Evolutionary conservation across 2,888 invertebrate genomes (phyloP), one percentile per base, ranked within the genome.

Genomic region (Sphecodes monilicornis): DNA sequence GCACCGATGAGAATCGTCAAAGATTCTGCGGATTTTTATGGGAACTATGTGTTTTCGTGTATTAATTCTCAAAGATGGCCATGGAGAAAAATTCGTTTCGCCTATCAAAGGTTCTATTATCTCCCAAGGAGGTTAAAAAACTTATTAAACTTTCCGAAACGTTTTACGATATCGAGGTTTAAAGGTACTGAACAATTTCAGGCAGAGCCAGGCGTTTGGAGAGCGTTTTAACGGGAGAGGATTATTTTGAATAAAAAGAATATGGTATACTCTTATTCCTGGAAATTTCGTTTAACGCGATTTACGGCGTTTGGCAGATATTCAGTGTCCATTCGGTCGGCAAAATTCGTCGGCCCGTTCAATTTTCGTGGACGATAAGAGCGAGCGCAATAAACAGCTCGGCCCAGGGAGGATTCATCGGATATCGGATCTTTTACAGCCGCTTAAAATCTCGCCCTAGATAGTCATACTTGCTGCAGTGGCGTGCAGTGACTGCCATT

Each of bases 261-360:
- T 57, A 26, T 57, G 13, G 13, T 26, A 10, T 57, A 57, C 26
- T 4, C 26, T 13, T 57, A 13, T 57, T 57, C 57, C 13, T 13
- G 16, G 13, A n/a, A 57, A 26, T 57, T 57, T 57, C 57, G 57
- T 57, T 57, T 26, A 57, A 57, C 26, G 57, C 26, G 57, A 57
- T 57, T 68, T 68, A 68, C 36, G 36, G 68, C 32, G 68, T 68
- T 68, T 36, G 68, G 68, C 32, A 68, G 22, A 68, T n/a, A 68
- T 68, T 39, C 68, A 11, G 68, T 26, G 57, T 57, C 26, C 57
- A 26, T 57, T 57, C 57, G 57, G 26, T 57, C 26, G 57, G 57
- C 57, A 50, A 57, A 57, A 57, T 57, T 26, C 57, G 57, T 73
- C 41, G 57, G 57, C 73, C 39, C 50, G 57, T 73, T 57, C 73